Conservation (phyloP, 2,888 invertebrate species). For the Philhelius pedissequus region DNA sequence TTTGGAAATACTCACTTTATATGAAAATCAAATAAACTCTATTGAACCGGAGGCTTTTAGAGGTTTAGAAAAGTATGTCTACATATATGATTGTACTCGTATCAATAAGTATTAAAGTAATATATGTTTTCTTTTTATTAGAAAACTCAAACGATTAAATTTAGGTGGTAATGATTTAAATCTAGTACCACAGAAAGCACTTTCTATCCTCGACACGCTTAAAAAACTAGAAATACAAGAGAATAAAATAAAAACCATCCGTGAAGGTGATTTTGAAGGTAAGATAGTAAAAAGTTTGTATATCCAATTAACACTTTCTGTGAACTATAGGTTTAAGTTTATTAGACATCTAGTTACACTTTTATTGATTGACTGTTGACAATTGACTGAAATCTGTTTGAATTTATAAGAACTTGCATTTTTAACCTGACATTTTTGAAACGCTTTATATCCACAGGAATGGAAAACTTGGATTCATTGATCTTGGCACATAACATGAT, state of each 20-base stretch:
- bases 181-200: conserved; percentile 88
- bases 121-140: conserved; percentile 72
- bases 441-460: conserved; percentile 80
- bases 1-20: conserved; percentile 90
- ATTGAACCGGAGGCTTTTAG: conserved; percentile 91
- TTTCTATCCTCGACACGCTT: conserved; percentile 88
- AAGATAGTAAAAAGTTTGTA: conserved; percentile 68
- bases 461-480: conserved; percentile 89
- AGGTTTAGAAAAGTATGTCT: conserved; percentile 87
- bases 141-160: conserved; percentile 90
- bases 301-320: too few species aligned
- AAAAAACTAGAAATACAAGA: conserved; percentile 94
- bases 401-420: too few species aligned
- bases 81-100: neutral
- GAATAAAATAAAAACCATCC: conserved; percentile 87
- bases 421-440: too few species aligned
- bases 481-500: conserved; percentile 92
- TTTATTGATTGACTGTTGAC: too few species aligned
- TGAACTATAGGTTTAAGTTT: too few species aligned
- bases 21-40: conserved; percentile 89
- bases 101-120: neutral
- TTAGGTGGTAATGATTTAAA: conserved; percentile 90
- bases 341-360: too few species aligned
- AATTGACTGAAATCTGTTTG: too few species aligned
- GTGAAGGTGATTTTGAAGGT: conserved; percentile 93